A percentile compares a stretch with the other conserved stretches of the same genome.
These are phyloP conservation scores for Omphaloscelis lunosa DNA, from an alignment of 2,888 invertebrate species.

Conservation along the genomic window DNA sequence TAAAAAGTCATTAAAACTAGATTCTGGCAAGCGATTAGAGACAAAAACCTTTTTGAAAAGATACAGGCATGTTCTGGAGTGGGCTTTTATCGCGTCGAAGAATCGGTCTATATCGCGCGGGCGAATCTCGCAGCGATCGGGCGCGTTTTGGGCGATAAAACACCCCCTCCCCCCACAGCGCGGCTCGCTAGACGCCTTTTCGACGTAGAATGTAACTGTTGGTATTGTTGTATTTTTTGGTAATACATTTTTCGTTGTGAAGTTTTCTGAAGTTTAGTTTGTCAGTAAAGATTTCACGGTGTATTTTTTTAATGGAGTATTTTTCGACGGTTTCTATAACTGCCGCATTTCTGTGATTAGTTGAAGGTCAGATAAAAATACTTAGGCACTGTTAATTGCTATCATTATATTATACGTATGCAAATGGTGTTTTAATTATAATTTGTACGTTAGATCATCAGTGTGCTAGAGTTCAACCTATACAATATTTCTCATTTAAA, in stretches of 20 bases:
- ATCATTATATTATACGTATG: background rate
- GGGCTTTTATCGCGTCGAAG: slow-evolving; percentile 76
- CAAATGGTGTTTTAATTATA: background rate
- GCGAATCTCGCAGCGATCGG: slow-evolving; percentile 79
- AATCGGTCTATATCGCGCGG: slow-evolving; percentile 77
- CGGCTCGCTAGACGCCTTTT: slow-evolving; percentile 67
- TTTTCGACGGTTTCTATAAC: background rate
- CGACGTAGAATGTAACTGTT: slow-evolving; percentile 67
- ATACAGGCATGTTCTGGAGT: slow-evolving; percentile 80
- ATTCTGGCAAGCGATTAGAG: slow-evolving; percentile 78
- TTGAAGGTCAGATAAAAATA: background rate
- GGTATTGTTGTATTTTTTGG: slow-evolving; percentile 43
- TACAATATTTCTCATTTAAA: background rate
- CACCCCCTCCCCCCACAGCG: slow-evolving; percentile 64
- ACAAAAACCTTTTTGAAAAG: slow-evolving; percentile 84
- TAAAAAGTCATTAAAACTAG: slow-evolving; percentile 83
- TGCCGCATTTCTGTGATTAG: background rate
- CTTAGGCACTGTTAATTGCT: background rate
- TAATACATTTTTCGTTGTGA: slow-evolving; percentile 21
- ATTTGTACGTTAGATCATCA: background rate
- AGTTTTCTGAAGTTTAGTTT: slow-evolving; percentile 10
- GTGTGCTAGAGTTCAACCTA: background rate
- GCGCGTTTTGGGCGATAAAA: slow-evolving; percentile 83
- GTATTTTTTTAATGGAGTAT: background rate
- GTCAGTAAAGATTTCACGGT: background rate